phyloP scores from a whole-genome alignment of 2,888 invertebrate species.

The Omphaloscelis lunosa region DNA sequence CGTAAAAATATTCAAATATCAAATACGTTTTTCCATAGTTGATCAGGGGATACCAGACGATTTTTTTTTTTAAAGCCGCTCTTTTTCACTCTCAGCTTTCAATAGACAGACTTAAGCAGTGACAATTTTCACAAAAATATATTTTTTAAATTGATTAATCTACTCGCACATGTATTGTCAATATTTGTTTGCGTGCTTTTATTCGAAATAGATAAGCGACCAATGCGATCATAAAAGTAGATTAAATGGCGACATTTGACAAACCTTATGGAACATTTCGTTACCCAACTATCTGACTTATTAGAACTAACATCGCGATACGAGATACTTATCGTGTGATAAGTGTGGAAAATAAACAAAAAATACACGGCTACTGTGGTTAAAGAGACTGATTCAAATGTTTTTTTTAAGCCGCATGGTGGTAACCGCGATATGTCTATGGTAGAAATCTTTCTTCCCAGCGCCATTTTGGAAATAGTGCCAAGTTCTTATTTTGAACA shows the following conservation, averaged over 20 bases:
- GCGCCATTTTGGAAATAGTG: constrained; percentile 35
- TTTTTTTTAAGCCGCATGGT: constrained; percentile 27
- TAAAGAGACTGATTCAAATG: constrained; percentile 26
- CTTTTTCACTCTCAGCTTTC: too few relatives aligned
- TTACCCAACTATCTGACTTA: constrained; percentile 22
- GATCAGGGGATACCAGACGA: too few relatives aligned
- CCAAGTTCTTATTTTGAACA: constrained; percentile 56
- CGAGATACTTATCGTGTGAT: constrained; percentile 51
- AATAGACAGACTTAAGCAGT: too few relatives aligned
- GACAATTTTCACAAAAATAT: constrained; percentile 32
- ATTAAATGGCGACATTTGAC: constrained; percentile 23
- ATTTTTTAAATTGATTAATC: constrained; percentile 7
- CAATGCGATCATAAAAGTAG: constrained; percentile 11
- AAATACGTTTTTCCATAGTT: too few relatives aligned
- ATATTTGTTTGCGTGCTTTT: neutral
- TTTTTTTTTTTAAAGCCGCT: too few relatives aligned
- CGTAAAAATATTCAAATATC: too few relatives aligned
- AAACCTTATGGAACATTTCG: constrained; percentile 22
- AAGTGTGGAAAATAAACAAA: constrained; percentile 44
- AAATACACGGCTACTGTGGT: constrained; percentile 34
- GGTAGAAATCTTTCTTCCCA: constrained; percentile 38
- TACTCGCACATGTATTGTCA: neutral
- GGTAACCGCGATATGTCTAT: constrained; percentile 13
- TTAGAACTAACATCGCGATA: constrained; percentile 48
- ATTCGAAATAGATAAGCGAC: constrained; percentile 7